Evolutionary conservation across 2,888 invertebrate genomes (phyloP), one percentile per base, ranked within the genome.

Genomic region (Adelphocoris suturalis): DNA sequence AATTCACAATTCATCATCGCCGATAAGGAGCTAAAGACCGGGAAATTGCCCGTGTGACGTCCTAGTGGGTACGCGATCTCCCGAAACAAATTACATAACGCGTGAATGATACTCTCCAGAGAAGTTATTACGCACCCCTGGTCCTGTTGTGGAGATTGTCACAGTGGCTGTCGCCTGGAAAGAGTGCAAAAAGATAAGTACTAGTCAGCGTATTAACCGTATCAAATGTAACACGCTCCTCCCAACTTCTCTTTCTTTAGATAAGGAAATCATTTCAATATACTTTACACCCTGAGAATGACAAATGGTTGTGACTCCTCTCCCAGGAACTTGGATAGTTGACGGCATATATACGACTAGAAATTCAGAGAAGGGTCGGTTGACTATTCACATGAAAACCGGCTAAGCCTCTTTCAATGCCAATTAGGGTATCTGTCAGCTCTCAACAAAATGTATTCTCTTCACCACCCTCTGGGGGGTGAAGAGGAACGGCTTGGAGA

Each of bases 401-500:
- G 46, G 52, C 52, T 82, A 52, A 82, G 82, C 82, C 82, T 47
- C 82, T 82, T 82, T 82, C 82, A 82, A 52, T 82, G 82, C 82
- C 82, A 82, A 82, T 82, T 82, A 82, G 82, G 82, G 82, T 82
- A 82, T 82, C 82, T 82, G 82, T 82, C 82, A 82, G 82, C 82
- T 52, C 23, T 9, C 52, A 82, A 82, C 82, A 82, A 82, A 82
- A 82, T 82, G 82, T 82, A 82, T 37, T 61, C 61, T 23, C 28
- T 57, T 37, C 61, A 37, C 61, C 85, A 37, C 46, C 85, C 11
- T 16, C n/a, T 47, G 16, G 5, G 23, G 46, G 48, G 52, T 68
- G 85, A 84, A 52, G 84, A 84, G 37, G 55, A 84, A 14, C 23
- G 11, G 84, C 52, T 55, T 46, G 11, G 85, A 37, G 85, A 57